Percentiles rank a stretch among this genome's conserved stretches.
Conservation (phyloP, 2,888 invertebrate species). For the Drosophila kokeensis region DNA sequence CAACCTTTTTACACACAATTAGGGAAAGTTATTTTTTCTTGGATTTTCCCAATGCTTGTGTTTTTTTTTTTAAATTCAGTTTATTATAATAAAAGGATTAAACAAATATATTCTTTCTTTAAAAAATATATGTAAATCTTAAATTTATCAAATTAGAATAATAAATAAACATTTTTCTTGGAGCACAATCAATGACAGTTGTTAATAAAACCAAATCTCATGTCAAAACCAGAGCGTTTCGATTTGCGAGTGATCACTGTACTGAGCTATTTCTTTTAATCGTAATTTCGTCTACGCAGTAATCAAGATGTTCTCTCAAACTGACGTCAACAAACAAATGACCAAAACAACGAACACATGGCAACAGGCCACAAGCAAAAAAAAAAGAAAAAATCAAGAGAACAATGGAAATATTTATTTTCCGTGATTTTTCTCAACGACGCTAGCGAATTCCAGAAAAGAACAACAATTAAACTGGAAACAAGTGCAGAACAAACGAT, state of each 20-base stretch:
- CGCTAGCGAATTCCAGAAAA: constrained; percentile 17
- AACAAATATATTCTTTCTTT: too few species aligned
- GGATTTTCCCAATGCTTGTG: background rate
- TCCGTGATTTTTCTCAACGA: constrained; percentile 11
- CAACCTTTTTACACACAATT: background rate
- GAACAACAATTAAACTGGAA: background rate
- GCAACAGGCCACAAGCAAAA: background rate
- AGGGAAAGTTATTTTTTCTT: background rate
- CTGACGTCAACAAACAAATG: constrained; percentile 29
- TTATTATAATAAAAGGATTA: background rate
- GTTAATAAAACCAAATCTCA: background rate
- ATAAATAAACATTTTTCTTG: background rate
- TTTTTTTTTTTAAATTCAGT: background rate
- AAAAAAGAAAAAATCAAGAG: background rate
- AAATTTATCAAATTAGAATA: background rate
- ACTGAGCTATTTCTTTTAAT: background rate
- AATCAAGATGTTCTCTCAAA: constrained; percentile 1
- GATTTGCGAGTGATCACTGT: background rate
- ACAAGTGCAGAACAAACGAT: background rate
- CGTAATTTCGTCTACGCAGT: background rate
- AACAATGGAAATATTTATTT: constrained; percentile 13
- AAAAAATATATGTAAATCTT: background rate
- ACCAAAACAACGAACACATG: constrained; percentile 3
- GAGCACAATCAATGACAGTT: background rate
- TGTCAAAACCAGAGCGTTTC: background rate